Conservation (phyloP, 2,113 vertebrate genomes). For the Stegastes partitus region DNA sequence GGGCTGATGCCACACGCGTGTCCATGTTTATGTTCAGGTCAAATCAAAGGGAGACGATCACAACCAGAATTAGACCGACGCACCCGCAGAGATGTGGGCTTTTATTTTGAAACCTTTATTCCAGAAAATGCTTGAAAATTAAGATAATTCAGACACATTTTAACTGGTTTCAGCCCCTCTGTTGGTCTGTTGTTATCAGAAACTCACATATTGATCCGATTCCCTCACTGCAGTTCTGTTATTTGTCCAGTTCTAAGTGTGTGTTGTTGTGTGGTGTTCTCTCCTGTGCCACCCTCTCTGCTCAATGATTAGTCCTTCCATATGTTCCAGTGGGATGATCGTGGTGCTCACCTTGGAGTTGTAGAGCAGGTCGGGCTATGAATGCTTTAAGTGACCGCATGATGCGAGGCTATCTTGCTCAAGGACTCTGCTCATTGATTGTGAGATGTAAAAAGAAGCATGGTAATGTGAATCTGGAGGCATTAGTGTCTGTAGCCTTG, state of each 20-base stretch:
- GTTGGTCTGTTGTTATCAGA: neutral
- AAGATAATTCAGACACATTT: neutral
- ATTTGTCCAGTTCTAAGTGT: neutral
- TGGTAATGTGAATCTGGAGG: conserved; percentile 25
- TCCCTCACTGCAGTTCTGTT: neutral
- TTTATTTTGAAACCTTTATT: conserved; percentile 30
- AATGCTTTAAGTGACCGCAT: conserved; percentile 16
- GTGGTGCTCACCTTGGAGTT: conserved; percentile 11
- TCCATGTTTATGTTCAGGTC: conserved; percentile 44
- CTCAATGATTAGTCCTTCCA: conserved; percentile 3
- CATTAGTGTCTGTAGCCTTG: conserved; percentile 36
- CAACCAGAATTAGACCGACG: conserved; percentile 3
- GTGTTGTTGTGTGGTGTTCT: conserved; percentile 1
- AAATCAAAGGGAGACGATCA: conserved; percentile 26
- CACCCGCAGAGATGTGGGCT: neutral
- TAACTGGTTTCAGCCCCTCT: neutral
- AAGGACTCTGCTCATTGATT: conserved; percentile 10
- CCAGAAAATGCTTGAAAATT: neutral
- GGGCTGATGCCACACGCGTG: neutral
- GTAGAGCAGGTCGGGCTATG: neutral
- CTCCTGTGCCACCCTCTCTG: neutral
- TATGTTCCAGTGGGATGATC: neutral
- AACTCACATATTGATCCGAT: neutral
- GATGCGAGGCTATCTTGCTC: conserved; percentile 12
- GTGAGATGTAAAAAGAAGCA: conserved; percentile 22